Base-by-base conservation (phyloP, 2,113 vertebrate species). In the Heterocephalus glaber region DNA sequence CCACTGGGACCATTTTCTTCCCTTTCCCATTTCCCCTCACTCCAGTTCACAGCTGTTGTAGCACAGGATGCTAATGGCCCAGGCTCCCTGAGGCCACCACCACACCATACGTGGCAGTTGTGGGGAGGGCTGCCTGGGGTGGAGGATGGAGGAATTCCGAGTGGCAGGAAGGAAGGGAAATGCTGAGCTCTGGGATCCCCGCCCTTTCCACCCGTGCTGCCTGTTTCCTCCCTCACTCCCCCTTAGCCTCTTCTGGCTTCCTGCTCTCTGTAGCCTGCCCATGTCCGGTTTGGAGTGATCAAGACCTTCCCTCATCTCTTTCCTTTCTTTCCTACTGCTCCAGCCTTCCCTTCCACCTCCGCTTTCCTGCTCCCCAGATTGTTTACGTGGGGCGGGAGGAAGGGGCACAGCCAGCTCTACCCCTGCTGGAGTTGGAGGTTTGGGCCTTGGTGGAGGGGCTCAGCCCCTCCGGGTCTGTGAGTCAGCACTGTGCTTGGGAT, bases 401-500 rank as follows among this genome's bases (percentile, higher is more conserved):
- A 89, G 83, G 72, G 54, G 56, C 84, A 0, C 2, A 17, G 66
- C 20, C 33, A 24, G 13, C 80, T 28, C 61, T 2, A 9, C 58
- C 38, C 24, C 14, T 14, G n/a, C 14, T 0, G 0, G 77, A 28
- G 49, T 16, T 56, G 47, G 35, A 16, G 92, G 84, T 92, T 58
- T 86, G 85, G 83, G 81, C 60, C 3, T 66, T 4, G 13, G 26
- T 41, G n/a, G n/a, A 11, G 66, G 47, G 89, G 93, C 93, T 89
- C 84, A 83, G 95, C 92, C 96, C 94, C 96, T 92, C 76, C 3
- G 94, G 82, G 97, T 89, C 97, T 89, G 98, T 99, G 98, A 99
- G 98, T 98, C 98, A 99, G 98, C 98, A 98, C 84, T 65, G 98
- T 96, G 96, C 86, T 96, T 77, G 54, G 91, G 89, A 96, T 96